Evolutionary conservation across 2,113 vertebrate species (phyloP), one percentile per base, ranked within the genome.

Genomic region (Seriola dumerili): DNA sequence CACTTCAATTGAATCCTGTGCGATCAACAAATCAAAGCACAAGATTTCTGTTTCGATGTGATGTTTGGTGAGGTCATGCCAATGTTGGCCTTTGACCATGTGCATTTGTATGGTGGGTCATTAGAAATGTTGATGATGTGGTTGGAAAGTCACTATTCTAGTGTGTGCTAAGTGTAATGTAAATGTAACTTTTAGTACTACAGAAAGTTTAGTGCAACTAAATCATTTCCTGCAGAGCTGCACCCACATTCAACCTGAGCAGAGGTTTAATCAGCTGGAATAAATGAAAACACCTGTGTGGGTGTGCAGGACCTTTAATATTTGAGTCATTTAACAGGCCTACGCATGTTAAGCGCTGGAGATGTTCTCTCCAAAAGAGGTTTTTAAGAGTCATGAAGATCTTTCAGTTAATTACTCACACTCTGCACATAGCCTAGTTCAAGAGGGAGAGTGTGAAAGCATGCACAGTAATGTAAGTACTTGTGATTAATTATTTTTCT

Each of bases 251-350:
- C 32, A 38, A 29, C 61, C 73, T 55, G 50, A 66, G 38, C 40
- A 48, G 25, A 23, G 23, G 13, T 23, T 10, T 73, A n/a, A 59
- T 61, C 23, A 46, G 17, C 23, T 32, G 57, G 25, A 34, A 46
- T 46, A 72, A 46, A 25, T 62, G 16, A 40, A 50, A 69, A 55
- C 62, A 76, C 17, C 50, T 21, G 65, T 16, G 65, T 32, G 13
- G 9, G 29, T 46, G 59, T 48, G 63, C 3, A 19, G 38, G 8
- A 29, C 9, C 36, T 54, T 54, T 13, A 63, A 21, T 34, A 23
- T 46, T 32, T 11, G 8, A n/a, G 14, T 58, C 7, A 46, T 29
- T 55, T 72, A 17, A 23, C 50, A 58, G 54, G 34, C 50, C 21
- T 34, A 16, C 32, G 11, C 48, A 38, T 14, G 46, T 13, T 52